phyloP scores from a whole-genome alignment of 2,888 invertebrate genomes.

The Thereva unica region DNA sequence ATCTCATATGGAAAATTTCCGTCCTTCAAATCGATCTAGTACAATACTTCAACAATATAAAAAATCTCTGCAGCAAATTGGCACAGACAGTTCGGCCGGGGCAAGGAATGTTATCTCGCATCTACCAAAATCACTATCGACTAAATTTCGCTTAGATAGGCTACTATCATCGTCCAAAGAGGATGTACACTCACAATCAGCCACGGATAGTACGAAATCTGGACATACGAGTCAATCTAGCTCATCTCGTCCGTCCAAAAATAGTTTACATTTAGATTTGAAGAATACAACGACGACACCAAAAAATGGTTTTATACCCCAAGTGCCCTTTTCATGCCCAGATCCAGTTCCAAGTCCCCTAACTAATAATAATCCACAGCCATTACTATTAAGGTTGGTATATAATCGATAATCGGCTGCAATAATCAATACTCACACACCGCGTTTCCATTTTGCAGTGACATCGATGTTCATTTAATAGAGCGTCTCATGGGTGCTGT shows the following conservation, averaged over 20 bases:
- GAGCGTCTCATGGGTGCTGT: conserved; percentile 68
- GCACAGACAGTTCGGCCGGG: background rate
- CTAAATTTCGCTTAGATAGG: conserved; percentile 21
- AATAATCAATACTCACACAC: background rate
- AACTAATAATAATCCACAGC: background rate
- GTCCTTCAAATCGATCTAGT: background rate
- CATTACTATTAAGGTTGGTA: background rate
- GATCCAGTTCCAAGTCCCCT: conserved; percentile 33
- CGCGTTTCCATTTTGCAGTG: conserved; percentile 10
- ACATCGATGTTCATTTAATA: conserved; percentile 47
- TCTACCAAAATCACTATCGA: conserved; percentile 19
- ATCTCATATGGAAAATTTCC: background rate
- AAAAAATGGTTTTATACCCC: conserved; percentile 33
- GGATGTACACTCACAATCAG: too few species aligned
- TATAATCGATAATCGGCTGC: conserved; percentile 2
- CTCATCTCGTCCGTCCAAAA: conserved; percentile 38
- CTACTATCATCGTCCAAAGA: conserved; percentile 3
- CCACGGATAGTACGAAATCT: background rate
- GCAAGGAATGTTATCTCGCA: conserved; percentile 14
- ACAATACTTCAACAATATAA: conserved; percentile 15
- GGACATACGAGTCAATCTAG: conserved; percentile 5
- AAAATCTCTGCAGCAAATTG: conserved; percentile 25
- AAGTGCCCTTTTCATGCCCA: conserved; percentile 42
- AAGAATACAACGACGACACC: conserved; percentile 6
- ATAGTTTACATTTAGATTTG: conserved; percentile 38